A percentile compares a stretch with the other conserved stretches of the same genome.
phyloP scores from a whole-genome alignment of 2,797 vertebrate genomes.

The Chelidonichthys spinosus region DNA sequence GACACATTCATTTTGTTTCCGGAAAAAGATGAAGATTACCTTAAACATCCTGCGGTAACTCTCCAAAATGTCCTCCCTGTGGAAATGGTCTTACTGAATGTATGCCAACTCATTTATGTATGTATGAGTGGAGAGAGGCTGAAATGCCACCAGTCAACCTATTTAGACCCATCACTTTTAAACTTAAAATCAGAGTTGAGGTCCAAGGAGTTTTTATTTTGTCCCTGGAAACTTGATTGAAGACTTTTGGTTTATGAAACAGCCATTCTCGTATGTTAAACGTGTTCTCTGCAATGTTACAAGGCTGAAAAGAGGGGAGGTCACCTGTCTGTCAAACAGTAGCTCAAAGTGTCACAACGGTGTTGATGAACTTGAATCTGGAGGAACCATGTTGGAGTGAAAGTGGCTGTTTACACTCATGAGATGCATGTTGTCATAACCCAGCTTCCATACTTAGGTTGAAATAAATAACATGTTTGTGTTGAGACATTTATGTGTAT shows the following conservation, averaged over 20 bases:
- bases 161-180: background rate
- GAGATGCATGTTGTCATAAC: slow-evolving; percentile 17
- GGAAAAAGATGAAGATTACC: slow-evolving; percentile 15
- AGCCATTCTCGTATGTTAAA: background rate
- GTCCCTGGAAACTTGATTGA: slow-evolving; percentile 4
- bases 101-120: slow-evolving; percentile 51
- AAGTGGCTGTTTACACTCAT: slow-evolving; percentile 17
- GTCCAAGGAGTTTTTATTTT: slow-evolving; percentile 1
- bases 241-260: background rate
- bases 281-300: background rate
- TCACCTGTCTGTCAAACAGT: slow-evolving; percentile 48
- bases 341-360: background rate
- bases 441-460: background rate
- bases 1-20: slow-evolving; percentile 16
- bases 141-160: background rate
- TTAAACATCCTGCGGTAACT: slow-evolving; percentile 8
- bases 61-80: background rate
- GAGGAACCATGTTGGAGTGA: background rate
- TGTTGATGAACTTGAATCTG: background rate
- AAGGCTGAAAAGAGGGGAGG: background rate
- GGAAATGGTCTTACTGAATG: slow-evolving; percentile 51
- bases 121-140: slow-evolving; percentile 25
- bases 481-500: slow-evolving; percentile 14
- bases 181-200: background rate
- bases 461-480: background rate